Percentiles rank a stretch among this genome's conserved stretches.
phyloP scores from a whole-genome alignment of 2,888 invertebrate genomes.

The Patella pellucida region DNA sequence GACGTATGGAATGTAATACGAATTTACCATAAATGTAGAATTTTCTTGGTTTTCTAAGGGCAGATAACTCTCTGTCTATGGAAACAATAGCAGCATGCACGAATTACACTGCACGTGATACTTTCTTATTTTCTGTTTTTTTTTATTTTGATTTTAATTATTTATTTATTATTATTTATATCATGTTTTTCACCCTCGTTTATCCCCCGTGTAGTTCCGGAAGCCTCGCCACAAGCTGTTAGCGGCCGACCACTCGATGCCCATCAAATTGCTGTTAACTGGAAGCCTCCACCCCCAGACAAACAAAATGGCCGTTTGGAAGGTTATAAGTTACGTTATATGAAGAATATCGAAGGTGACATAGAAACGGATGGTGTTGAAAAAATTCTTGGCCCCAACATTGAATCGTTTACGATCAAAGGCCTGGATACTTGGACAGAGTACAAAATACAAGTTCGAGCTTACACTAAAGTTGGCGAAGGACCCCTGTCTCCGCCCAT shows the following conservation, averaged over 20 bases:
- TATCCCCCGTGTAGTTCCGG: conserved; percentile 81
- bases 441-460: conserved; percentile 96
- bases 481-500: conserved; percentile 92
- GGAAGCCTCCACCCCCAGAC: conserved; percentile 93
- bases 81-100: no score
- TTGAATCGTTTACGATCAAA: conserved; percentile 80
- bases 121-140: conserved; percentile 13
- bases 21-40: no score
- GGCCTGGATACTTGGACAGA: conserved; percentile 95
- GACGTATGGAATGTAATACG: no score
- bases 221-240: conserved; percentile 95
- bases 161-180: conserved; percentile 36
- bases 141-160: conserved; percentile 43
- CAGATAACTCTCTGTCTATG: no score
- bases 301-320: conserved; percentile 83
- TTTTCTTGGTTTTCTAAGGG: no score
- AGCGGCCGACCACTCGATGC: conserved; percentile 89
- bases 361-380: conserved; percentile 76
- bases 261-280: conserved; percentile 88
- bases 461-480: conserved; percentile 96
- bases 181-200: conserved; percentile 25
- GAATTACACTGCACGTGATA: conserved; percentile 8
- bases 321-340: conserved; percentile 64
- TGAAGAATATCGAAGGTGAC: conserved; percentile 70
- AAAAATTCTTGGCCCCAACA: conserved; percentile 59